Evolutionary conservation across 2,888 invertebrate species (phyloP), one percentile per base, ranked within the genome.

Genomic region (Oligia fasciuncula): DNA sequence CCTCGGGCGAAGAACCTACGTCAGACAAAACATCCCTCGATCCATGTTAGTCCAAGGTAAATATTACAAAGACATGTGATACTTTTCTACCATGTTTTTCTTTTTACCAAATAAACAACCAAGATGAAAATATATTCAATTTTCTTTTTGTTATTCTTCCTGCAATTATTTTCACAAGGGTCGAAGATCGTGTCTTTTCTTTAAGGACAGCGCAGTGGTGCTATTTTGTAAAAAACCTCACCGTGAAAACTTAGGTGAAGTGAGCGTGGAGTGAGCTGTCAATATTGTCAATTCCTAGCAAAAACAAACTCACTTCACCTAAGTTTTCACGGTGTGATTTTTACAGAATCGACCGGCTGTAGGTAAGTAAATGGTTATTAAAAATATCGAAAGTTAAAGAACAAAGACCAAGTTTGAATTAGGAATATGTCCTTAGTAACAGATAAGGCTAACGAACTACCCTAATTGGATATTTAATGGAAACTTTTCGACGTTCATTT

Each of bases 11-110:
- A 14, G 51, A 54, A 40, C 40, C 71, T 23, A 72, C 29, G 23
- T 54, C 62, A 70, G 62, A 72, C 29, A 35, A 40, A 60, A 73
- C n/a, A 77, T 73, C 11, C 49, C 29, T 63, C 43, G n/a, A 40
- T 14, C 54, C 17, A 65, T 80, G 66, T 67, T 60, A 60, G 46
- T 35, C 40, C 6, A 43, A 60, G 14, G 76, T 66, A 84, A 74
- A 84, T 84, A 77, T 63, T 67, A 46, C 63, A 72, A n/a, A n/a
- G 69, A 76, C 9, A 76, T 84, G 19, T 9, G 68, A 72, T 69
- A 73, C 40, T 4, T 71, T 13, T 11, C 14, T 69, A 69, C 51
- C 23, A 17, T 85, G 35, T 77, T 73, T 75, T 69, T 75, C 73
- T 80, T 77, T 66, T 77, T 77, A n/a, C 40, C 13, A n/a, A 73